A percentile compares a stretch with the other conserved stretches of the same genome.
Conservation (phyloP, 2,797 vertebrate genomes). For the Hypotaenidia okinawae region DNA sequence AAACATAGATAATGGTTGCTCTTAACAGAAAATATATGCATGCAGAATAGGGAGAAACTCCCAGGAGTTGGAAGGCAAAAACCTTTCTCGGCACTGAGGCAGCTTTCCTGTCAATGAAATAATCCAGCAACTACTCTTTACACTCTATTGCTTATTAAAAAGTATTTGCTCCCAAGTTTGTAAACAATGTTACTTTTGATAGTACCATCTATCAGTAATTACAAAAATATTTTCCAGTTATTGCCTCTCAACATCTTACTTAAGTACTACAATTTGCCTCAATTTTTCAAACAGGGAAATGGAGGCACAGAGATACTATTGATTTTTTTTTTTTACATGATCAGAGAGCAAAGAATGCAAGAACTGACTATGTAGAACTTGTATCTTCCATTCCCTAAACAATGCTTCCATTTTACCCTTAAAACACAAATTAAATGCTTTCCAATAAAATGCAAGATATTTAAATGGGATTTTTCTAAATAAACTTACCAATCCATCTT, state of each 20-base stretch:
- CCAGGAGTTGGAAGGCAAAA: not conserved
- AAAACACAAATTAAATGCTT: not conserved
- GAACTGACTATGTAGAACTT: not conserved
- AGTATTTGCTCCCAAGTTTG: not conserved
- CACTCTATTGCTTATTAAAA: not conserved
- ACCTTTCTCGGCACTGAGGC: not conserved
- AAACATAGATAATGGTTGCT: not conserved
- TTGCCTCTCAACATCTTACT: not conserved
- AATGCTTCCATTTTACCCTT: not conserved
- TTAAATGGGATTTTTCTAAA: slow-evolving; percentile 23
- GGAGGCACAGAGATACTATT: not conserved
- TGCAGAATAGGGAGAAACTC: not conserved
- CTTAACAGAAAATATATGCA: not conserved
- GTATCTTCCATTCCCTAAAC: not conserved
- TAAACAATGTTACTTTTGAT: not conserved
- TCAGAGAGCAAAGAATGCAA: not conserved
- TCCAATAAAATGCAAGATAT: not conserved
- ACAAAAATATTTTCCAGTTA: not conserved
- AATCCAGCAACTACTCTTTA: not conserved
- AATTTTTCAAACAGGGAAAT: not conserved
- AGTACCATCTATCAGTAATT: not conserved
- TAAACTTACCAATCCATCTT: slow-evolving; percentile 94
- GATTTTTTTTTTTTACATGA: not conserved
- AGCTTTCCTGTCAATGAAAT: not conserved
- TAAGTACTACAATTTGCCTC: not conserved